Base-by-base conservation (phyloP, 1,140 invertebrate species). In the Akabosia matsudoensis region DNA sequence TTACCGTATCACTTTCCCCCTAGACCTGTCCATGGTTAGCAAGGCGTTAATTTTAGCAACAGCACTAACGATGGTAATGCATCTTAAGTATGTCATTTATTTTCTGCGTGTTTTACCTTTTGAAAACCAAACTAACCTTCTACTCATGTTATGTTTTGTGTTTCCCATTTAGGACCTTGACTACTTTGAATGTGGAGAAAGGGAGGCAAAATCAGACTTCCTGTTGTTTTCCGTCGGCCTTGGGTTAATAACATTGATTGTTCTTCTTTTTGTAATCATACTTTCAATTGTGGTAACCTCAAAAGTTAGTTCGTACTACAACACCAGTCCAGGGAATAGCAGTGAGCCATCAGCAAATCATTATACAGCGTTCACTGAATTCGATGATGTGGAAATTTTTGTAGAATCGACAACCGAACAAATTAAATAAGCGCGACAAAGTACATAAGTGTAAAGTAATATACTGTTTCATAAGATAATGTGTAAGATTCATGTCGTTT, bases 201-300 rank as follows among this genome's bases (percentile, higher is more conserved):
- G 31, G 28, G 76, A 77, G 51, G 73, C 76, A 52, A 64, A 74
- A 30, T 73, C 70, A 4, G 76, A 77, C 34, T 77, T 77, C 64
- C 64, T 77, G 7, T 56, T 74, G 0, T 30, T 51, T 31, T 37
- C 76, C 0, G 71, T 56, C 31, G 71, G 70, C 22, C 28, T 77
- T 22, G 76, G 71, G 16, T 7, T 72, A 0, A 54, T 77, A 26
- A 74, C 76, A 28, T 56, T 77, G 0, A 33, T 77, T 30, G 64
- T 77, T 45, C 54, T 72, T 14, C 26, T 77, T 1, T 52, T 77
- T 16, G 72, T 77, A 10, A 31, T 77, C n/a, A 74, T 77, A 33
- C 76, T 77, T 24, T 73, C 76, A 26, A 45, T 77, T 14, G 37
- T 54, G 10, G 56, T 77, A 10, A 77, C 71, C 26, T 22, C 70